Percentiles rank a stretch among this genome's conserved stretches.
phyloP scores from a whole-genome alignment of 2,113 vertebrate species.

The Chiloscyllium plagiosum region DNA sequence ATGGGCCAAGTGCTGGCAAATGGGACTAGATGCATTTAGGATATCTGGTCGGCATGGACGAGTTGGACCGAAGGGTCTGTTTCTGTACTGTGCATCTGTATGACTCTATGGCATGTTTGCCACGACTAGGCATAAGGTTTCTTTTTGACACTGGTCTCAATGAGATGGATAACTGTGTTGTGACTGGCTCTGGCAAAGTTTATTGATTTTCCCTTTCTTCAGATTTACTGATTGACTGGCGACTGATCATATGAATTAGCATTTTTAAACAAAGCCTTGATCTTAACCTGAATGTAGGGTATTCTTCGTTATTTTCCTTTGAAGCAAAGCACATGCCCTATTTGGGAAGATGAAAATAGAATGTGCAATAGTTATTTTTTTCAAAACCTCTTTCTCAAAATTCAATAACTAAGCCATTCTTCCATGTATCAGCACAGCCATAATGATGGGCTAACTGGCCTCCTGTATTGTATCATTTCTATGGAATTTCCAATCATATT shows the following conservation, averaged over 20 bases:
- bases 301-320: neutral
- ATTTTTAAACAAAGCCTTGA: neutral
- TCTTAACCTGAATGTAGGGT: neutral
- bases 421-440: neutral
- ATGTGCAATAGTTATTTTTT: neutral
- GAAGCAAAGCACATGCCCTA: neutral
- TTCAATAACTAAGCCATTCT: neutral
- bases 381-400: neutral
- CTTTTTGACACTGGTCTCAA: neutral
- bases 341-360: neutral
- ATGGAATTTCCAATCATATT: neutral
- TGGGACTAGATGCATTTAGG: too few relatives aligned
- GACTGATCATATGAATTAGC: neutral
- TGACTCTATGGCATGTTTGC: neutral
- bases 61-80: too few relatives aligned
- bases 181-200: slow-evolving; percentile 2
- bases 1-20: too few relatives aligned
- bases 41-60: too few relatives aligned
- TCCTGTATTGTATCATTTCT: neutral
- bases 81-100: too few relatives aligned
- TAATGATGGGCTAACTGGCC: neutral
- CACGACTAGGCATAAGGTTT: neutral
- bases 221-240: neutral
- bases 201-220: neutral
- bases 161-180: slow-evolving; percentile 1